Evolutionary conservation across 2,888 invertebrate genomes (phyloP), one percentile per base, ranked within the genome.

Genomic region (Dasypogon diadema): DNA sequence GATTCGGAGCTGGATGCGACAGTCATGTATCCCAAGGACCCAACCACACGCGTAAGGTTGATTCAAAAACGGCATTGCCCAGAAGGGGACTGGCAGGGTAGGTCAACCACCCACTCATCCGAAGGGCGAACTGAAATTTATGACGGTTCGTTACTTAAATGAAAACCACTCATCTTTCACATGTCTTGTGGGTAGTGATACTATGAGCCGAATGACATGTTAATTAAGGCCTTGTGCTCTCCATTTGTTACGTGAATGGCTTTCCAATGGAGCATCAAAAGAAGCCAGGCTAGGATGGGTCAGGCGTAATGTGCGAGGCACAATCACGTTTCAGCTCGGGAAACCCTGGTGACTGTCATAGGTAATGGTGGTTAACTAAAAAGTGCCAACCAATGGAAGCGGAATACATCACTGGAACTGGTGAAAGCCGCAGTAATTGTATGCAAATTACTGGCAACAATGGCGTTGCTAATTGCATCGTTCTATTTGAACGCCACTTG

Each of bases 371-470:
- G 34, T 24, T 3, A 30, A 70, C 70, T 70, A 70, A 70, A 70
- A 70, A 51, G 18, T 54, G 30, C 70, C 14, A 5, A 2, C 54
- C 51, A 16, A 22, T 2, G 18, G 70, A 56, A 56, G 5, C 22
- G 54, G 18, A 46, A 30, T 70, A 12, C 70, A 68, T 34, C 70
- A 18, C 30, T 18, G 14, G 34, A 30, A 54, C 30, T 54, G 34
- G 54, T 51, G 70, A 70, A 70, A 70, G 70, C 70, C 70, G 70
- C 60, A 60, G 74, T 75, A 75, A 75, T 75, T 75, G 65, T 75
- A 75, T 75, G 75, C 75, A 75, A 75, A 75, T 75, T 75, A 51
- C 75, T 65, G 54, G 42, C 48, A 75, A 75, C 75, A 75, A 75
- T 75, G 63, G 65, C 48, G 51, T 34, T 75, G 65, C 65, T 75